Evolutionary conservation across 2,797 vertebrate species (phyloP).

Genomic region (Sebastes ruberrimus): DNA sequence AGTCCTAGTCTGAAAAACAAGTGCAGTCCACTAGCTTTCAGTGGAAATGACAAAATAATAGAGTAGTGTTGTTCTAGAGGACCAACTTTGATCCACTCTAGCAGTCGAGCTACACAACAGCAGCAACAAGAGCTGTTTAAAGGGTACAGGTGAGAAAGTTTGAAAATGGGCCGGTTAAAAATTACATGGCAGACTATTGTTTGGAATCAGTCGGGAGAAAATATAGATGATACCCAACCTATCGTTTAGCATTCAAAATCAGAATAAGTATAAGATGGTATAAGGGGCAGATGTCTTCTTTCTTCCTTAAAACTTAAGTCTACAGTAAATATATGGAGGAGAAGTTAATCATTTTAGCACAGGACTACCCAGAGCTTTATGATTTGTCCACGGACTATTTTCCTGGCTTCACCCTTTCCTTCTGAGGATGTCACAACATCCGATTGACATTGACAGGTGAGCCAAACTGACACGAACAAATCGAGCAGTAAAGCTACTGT

Average conservation of each 20-base stretch:
- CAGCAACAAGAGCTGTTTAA: not conserved
- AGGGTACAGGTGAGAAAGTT: not conserved
- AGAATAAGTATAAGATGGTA: not conserved
- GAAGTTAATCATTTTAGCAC: no score
- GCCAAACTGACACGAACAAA: no score
- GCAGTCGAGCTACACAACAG: not conserved
- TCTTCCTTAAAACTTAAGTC: no score
- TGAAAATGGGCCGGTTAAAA: not conserved
- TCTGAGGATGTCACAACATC: no score
- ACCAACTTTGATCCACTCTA: not conserved
- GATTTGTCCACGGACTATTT: no score
- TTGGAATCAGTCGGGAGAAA: not conserved
- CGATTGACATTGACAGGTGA: no score
- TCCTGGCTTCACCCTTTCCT: no score
- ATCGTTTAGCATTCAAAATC: not conserved
- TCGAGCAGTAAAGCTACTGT: no score
- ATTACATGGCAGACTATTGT: not conserved
- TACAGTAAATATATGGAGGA: no score
- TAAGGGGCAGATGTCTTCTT: no score
- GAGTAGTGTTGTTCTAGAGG: not conserved
- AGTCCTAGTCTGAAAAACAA: not conserved
- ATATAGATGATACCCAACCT: not conserved
- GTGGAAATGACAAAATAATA: not conserved
- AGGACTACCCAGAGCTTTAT: no score
- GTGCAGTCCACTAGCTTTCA: not conserved